These are phyloP conservation scores for Drosophila tropicalis DNA, from an alignment of 1,140 invertebrate species.

Conservation along the genomic window DNA sequence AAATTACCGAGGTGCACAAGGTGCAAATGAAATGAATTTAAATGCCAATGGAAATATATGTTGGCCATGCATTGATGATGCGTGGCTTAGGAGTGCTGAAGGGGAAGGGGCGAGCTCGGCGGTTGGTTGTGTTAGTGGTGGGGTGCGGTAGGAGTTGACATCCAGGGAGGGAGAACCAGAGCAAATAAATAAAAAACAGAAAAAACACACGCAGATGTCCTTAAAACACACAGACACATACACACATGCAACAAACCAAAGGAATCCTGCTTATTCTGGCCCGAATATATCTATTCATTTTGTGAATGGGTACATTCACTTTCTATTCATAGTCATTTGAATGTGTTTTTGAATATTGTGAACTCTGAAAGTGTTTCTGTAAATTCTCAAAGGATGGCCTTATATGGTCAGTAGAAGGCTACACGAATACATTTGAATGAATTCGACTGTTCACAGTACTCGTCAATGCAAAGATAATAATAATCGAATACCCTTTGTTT, in stretches of 20 bases:
- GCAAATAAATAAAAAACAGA: conserved; percentile 33
- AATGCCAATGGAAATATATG: conserved; percentile 52
- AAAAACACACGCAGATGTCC: conserved; percentile 63
- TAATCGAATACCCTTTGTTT: no score
- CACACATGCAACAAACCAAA: conserved; percentile 8
- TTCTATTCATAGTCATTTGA: not conserved
- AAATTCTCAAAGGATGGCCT: no score
- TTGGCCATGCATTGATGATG: conserved; percentile 21
- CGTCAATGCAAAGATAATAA: no score
- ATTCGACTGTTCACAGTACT: no score
- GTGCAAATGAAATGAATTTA: conserved; percentile 79
- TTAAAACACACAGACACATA: conserved; percentile 37
- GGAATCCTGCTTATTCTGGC: conserved; percentile 30
- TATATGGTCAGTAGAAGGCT: no score
- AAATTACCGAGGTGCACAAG: conserved; percentile 59
- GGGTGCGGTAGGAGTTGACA: not conserved
- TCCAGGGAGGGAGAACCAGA: conserved; percentile 22
- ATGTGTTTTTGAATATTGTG: no score
- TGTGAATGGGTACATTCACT: conserved; percentile 4
- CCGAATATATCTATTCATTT: conserved; percentile 22
- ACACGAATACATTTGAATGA: no score
- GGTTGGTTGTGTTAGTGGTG: not conserved
- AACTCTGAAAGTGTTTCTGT: no score
- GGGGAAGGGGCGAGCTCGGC: not conserved
- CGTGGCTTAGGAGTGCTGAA: no score